Conservation (phyloP, 2,113 vertebrate species). For the Hiodon tergisus region DNA sequence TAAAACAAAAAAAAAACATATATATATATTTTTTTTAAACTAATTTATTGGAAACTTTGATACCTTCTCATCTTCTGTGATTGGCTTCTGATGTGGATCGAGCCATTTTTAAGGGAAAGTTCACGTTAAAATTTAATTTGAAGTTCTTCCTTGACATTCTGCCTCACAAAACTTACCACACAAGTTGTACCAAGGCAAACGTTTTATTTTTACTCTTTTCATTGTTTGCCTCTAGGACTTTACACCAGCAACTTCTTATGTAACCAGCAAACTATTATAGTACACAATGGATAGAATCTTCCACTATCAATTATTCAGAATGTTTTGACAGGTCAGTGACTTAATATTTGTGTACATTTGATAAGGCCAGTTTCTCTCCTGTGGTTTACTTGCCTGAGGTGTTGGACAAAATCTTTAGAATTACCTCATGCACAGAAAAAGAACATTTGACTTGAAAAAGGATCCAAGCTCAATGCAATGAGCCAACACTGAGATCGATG, state of each 20-base stretch:
- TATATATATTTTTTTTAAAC: too few species aligned
- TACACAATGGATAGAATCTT: neutral
- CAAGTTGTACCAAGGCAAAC: neutral
- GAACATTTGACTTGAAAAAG: neutral
- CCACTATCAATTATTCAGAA: constrained; percentile 2
- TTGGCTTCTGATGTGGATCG: constrained; percentile 44
- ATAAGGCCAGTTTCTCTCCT: constrained; percentile 9
- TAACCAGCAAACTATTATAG: neutral
- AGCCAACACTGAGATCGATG: neutral
- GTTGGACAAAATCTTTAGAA: neutral
- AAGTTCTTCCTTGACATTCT: constrained; percentile 6
- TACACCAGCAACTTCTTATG: neutral
- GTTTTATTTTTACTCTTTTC: neutral
- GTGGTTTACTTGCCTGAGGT: neutral
- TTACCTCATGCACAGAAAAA: neutral
- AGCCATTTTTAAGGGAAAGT: constrained; percentile 17
- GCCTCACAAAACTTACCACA: neutral
- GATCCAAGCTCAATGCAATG: neutral
- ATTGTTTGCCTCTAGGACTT: neutral
- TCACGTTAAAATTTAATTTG: constrained; percentile 8
- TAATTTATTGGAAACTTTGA: constrained; percentile 31
- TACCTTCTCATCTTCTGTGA: constrained; percentile 45
- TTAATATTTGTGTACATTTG: constrained; percentile 8
- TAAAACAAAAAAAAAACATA: constrained; percentile 46
- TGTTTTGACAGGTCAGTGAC: neutral